Conservation (phyloP, 2,888 invertebrate species). For the Dioctria rufipes region DNA sequence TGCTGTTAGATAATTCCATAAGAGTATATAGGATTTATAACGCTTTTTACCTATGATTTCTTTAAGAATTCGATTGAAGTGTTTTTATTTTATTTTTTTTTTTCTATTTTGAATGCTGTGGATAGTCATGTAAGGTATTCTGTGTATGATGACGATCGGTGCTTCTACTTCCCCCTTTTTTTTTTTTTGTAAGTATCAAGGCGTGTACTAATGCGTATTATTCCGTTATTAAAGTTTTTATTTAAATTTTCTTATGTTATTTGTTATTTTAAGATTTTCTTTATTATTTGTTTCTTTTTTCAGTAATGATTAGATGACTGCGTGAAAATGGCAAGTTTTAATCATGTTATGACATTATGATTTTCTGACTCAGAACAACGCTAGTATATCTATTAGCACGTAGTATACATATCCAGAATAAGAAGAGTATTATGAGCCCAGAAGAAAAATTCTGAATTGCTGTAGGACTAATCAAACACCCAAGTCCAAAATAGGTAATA, state of each 20-base stretch:
- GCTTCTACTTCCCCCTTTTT: constrained; percentile 35
- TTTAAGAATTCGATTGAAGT: constrained; percentile 2
- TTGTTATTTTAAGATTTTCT: neutral
- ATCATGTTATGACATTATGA: no score
- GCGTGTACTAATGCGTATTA: constrained; percentile 49
- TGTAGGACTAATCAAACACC: no score
- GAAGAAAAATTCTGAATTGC: no score
- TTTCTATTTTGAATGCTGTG: constrained; percentile 45
- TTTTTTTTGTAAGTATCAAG: constrained; percentile 15
- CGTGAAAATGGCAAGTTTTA: no score
- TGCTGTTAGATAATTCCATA: constrained; percentile 52
- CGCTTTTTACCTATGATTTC: constrained; percentile 49
- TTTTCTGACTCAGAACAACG: no score
- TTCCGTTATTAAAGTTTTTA: constrained; percentile 50
- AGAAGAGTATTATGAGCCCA: no score
- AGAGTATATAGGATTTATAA: constrained; percentile 17
- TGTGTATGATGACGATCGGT: constrained; percentile 29
- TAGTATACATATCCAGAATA: no score
- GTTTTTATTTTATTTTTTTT: neutral
- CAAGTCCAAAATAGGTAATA: no score
- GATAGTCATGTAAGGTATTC: constrained; percentile 40
- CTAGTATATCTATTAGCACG: no score
- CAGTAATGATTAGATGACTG: no score
- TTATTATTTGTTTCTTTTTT: no score
- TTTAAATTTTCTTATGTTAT: constrained; percentile 31